These are phyloP conservation scores for Meloidogyne chitwoodi DNA, from an alignment of 1,140 invertebrate species.

Conservation along the genomic window DNA sequence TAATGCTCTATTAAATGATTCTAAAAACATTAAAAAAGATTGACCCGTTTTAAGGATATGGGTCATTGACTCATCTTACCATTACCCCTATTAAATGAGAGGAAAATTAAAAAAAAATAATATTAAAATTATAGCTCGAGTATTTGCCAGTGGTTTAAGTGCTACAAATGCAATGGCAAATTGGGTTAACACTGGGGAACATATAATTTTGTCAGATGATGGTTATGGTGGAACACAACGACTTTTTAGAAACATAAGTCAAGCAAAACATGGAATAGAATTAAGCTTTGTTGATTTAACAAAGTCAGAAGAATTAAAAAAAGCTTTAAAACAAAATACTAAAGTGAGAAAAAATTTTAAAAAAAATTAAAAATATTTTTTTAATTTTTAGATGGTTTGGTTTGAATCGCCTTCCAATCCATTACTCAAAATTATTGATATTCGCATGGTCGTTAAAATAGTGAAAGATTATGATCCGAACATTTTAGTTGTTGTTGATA, in stretches of 20 bases:
- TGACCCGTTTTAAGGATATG: neutral
- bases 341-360: conserved; percentile 67
- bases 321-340: conserved; percentile 75
- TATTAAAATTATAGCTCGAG: conserved; percentile 48
- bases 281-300: conserved; percentile 70
- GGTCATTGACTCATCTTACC: neutral
- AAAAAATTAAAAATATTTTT: neutral
- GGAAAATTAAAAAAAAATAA: neutral
- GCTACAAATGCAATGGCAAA: conserved; percentile 74
- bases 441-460: conserved; percentile 71
- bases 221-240: conserved; percentile 76
- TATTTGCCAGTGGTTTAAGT: conserved; percentile 74
- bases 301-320: conserved; percentile 68
- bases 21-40: neutral
- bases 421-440: conserved; percentile 82
- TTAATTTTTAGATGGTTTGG: conserved; percentile 74
- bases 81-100: neutral
- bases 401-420: conserved; percentile 98
- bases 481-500: conserved; percentile 85
- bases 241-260: conserved; percentile 30
- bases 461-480: conserved; percentile 64
- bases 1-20: too few relatives aligned
- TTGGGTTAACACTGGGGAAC: conserved; percentile 78
- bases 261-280: conserved; percentile 31
- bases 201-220: conserved; percentile 85